A percentile compares a stretch with the other conserved stretches of the same genome.
phyloP scores from a whole-genome alignment of 2,888 invertebrate genomes.

The Tetropium fuscum region DNA sequence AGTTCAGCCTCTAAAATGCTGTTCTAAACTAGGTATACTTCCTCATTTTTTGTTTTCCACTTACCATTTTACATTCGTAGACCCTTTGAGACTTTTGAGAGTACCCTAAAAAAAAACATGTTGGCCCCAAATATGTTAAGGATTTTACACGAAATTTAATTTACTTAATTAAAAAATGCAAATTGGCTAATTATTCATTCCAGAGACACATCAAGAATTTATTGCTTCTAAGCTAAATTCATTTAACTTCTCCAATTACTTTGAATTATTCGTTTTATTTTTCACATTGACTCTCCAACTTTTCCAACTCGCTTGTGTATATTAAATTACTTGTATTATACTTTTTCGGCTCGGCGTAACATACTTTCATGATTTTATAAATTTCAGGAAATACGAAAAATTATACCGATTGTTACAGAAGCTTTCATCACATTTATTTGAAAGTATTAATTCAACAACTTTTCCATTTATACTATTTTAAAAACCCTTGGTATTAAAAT shows the following conservation, averaged over 20 bases:
- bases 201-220: slow-evolving; percentile 18
- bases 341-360: background rate
- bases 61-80: no score
- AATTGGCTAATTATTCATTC: slow-evolving; percentile 27
- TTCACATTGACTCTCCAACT: slow-evolving; percentile 11
- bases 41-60: no score
- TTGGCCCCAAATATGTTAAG: slow-evolving; percentile 12
- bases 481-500: no score
- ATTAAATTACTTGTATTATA: background rate
- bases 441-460: no score
- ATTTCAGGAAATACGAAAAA: background rate
- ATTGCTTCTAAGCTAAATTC: slow-evolving; percentile 17
- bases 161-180: slow-evolving; percentile 28
- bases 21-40: no score
- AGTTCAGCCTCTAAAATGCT: no score
- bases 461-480: no score
- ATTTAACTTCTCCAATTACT: slow-evolving; percentile 20
- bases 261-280: slow-evolving; percentile 16
- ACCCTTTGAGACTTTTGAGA: no score
- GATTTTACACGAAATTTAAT: slow-evolving; percentile 17
- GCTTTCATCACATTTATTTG: no score
- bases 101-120: no score
- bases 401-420: no score
- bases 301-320: slow-evolving; percentile 1
- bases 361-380: background rate